Evolutionary conservation across 53 echinoderm and acorn worm species (phyloP).

Genomic region (Actinopyga echinites): DNA sequence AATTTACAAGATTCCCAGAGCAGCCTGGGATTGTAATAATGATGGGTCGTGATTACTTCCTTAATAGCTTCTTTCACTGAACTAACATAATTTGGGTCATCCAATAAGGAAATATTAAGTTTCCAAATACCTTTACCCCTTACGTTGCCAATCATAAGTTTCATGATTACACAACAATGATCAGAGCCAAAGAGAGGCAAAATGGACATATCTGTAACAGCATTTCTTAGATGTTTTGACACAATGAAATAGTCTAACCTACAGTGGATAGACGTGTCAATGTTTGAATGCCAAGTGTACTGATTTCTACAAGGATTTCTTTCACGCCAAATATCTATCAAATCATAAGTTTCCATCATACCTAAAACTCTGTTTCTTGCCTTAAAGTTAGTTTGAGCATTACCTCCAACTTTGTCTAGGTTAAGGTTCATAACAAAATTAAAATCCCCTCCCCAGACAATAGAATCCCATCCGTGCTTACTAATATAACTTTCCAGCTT

Average conservation of each 20-base stretch:
- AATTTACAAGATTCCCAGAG: neutral
- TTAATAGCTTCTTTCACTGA: neutral
- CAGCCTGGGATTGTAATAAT: neutral
- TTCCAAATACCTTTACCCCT: neutral
- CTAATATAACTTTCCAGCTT: neutral
- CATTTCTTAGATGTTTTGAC: neutral
- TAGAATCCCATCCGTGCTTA: neutral
- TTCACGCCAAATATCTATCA: neutral
- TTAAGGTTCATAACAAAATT: no score
- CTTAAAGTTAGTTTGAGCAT: neutral
- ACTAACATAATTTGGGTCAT: neutral
- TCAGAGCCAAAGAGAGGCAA: neutral
- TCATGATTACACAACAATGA: neutral
- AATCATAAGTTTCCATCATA: neutral
- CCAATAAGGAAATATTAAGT: neutral
- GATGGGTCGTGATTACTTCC: neutral
- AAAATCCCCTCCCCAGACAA: neutral
- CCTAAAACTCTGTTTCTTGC: neutral
- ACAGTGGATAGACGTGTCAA: neutral
- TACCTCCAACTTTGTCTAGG: neutral
- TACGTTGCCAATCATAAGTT: neutral
- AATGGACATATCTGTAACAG: neutral
- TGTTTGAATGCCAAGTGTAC: constrained; percentile 1
- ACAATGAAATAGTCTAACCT: neutral
- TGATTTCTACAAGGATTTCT: neutral